Conservation (phyloP, 1,140 invertebrate genomes). For the Heliconius hermathena region DNA sequence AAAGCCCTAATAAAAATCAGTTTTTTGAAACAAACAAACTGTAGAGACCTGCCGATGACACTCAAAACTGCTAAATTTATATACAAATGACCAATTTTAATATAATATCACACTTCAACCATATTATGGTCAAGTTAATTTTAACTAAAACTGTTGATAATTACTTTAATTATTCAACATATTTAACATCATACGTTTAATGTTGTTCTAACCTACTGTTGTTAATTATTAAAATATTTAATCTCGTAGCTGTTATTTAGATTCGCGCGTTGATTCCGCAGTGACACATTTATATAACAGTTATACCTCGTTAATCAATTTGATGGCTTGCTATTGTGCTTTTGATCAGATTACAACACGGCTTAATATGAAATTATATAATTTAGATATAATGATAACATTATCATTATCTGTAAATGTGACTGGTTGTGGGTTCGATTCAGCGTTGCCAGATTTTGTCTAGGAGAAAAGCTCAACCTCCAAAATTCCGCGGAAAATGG, state of each 20-base stretch:
- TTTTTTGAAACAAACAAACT: no score
- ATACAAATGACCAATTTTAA: not conserved
- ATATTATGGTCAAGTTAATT: not conserved
- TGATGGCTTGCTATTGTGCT: not conserved
- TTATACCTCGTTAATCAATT: not conserved
- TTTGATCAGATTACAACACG: not conserved
- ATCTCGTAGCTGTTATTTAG: not conserved
- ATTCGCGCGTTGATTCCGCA: not conserved
- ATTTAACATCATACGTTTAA: not conserved
- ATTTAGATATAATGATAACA: not conserved
- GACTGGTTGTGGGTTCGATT: no score
- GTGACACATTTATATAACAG: not conserved
- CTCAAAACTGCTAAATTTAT: not conserved
- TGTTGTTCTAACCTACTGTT: not conserved
- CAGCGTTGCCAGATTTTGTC: not conserved
- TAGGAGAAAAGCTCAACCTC: not conserved
- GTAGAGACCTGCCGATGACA: not conserved
- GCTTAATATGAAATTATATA: not conserved
- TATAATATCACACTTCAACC: not conserved
- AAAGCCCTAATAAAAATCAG: no score
- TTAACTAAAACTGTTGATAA: not conserved
- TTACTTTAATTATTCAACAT: not conserved
- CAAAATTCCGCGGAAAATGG: not conserved
- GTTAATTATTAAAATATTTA: conserved; percentile 12
- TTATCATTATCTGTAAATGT: not conserved